Percentiles rank a stretch among this genome's conserved stretches.
Evolutionary conservation across 2,797 vertebrate species (phyloP).

Genomic region (Acrossocheilus fasciatus): DNA sequence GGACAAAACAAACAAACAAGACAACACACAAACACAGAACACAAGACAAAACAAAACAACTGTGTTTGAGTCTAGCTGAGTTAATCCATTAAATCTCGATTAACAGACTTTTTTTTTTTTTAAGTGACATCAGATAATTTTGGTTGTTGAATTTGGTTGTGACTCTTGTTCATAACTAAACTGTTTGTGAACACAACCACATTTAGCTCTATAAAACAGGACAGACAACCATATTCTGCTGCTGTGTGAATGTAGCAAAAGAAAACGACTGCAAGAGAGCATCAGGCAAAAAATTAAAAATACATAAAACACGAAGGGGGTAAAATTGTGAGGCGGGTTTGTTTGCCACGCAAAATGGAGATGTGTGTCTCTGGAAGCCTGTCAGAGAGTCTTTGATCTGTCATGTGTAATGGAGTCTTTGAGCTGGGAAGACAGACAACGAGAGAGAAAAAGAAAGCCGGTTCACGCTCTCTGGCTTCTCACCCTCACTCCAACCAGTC

Average conservation of each 20-base stretch:
- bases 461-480: constrained; percentile 41
- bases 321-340: constrained; percentile 13
- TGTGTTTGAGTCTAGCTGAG: not conserved
- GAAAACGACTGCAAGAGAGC: not conserved
- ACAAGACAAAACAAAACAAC: not conserved
- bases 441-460: constrained; percentile 38
- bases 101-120: not conserved
- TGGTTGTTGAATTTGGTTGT: not conserved
- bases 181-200: not conserved
- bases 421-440: constrained; percentile 42
- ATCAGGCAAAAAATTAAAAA: constrained; percentile 10
- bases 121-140: not conserved
- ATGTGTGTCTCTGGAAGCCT: constrained; percentile 32
- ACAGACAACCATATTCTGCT: not conserved
- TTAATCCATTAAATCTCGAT: not conserved
- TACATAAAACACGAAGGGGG: constrained; percentile 16
- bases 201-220: not conserved
- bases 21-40: too few species aligned
- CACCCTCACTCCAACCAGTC: constrained; percentile 2
- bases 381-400: constrained; percentile 53
- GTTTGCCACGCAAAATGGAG: constrained; percentile 46
- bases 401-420: constrained; percentile 53
- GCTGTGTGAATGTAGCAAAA: not conserved
- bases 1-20: too few species aligned
- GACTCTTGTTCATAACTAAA: not conserved